These are phyloP conservation scores for Nycticorax nycticorax DNA, from an alignment of 2,113 vertebrate genomes.

Conservation along the genomic window DNA sequence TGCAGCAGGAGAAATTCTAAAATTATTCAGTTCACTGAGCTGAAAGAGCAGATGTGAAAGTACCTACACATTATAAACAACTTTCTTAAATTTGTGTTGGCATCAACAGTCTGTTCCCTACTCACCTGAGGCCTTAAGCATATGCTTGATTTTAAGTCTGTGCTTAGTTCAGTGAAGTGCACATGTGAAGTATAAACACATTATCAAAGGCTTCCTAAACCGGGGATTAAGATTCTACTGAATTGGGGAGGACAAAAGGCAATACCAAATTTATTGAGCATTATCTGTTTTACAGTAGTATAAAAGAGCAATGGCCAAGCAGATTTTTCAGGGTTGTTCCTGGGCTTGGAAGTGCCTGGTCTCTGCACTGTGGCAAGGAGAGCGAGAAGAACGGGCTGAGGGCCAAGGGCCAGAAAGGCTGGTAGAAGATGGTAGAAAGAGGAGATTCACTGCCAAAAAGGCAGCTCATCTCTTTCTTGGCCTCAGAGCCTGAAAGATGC, in stretches of 20 bases:
- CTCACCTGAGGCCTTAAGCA: neutral
- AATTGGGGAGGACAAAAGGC: neutral
- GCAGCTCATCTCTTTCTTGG: neutral
- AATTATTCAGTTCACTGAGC: neutral
- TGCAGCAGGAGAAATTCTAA: neutral
- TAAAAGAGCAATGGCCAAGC: neutral
- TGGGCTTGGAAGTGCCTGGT: neutral
- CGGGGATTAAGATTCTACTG: neutral
- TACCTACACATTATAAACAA: neutral
- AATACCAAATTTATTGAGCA: neutral
- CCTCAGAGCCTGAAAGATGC: neutral
- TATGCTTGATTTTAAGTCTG: neutral
- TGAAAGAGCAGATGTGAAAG: neutral
- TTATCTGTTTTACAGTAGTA: neutral
- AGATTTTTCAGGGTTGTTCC: neutral
- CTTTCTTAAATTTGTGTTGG: neutral
- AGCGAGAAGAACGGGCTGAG: neutral
- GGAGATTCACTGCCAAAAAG: neutral
- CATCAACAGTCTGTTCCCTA: neutral
- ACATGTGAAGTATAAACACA: neutral
- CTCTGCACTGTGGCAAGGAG: neutral
- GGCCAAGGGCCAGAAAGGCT: neutral
- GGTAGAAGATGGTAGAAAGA: neutral
- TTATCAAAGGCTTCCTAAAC: neutral
- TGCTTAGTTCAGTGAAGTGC: neutral